A percentile compares a stretch with the other conserved stretches of the same genome.
These are phyloP conservation scores for Zelostemma sp. DNA, from an alignment of 1,140 invertebrate species.

Conservation along the genomic window DNA sequence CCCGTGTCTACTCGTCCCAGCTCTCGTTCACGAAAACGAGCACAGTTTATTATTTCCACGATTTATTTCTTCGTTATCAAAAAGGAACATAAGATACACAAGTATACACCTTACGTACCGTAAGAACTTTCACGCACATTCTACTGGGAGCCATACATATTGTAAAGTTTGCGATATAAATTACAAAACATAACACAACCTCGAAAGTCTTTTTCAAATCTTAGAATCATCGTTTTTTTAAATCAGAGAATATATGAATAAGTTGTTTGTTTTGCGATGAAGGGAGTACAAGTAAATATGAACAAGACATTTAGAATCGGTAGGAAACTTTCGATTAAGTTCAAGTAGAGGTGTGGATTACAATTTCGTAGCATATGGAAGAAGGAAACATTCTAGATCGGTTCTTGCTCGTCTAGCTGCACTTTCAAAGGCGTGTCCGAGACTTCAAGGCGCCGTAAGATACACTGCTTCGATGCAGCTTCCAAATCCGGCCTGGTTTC, in stretches of 20 bases:
- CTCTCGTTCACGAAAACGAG: conserved; percentile 25
- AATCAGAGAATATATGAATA: too few species aligned
- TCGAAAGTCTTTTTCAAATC: too few species aligned
- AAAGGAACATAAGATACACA: neutral
- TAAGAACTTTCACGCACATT: too few species aligned
- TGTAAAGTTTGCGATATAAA: too few species aligned
- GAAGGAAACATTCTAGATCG: conserved; percentile 41
- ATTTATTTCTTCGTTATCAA: conserved; percentile 9
- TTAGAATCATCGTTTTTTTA: too few species aligned
- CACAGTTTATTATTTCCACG: conserved; percentile 29
- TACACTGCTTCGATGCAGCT: conserved; percentile 39
- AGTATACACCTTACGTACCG: neutral
- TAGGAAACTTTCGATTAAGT: conserved; percentile 45
- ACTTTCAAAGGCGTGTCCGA: conserved; percentile 49
- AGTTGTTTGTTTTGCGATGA: neutral
- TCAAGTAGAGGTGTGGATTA: conserved; percentile 52
- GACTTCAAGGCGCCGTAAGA: conserved; percentile 50
- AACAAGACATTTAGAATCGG: too few species aligned
- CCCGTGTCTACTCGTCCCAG: conserved; percentile 20
- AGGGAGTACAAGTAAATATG: too few species aligned
- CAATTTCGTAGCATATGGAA: conserved; percentile 51
- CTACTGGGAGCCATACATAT: too few species aligned
- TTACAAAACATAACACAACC: too few species aligned
- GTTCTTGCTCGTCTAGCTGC: conserved; percentile 41
- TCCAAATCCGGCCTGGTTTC: conserved; percentile 40